phyloP scores from a whole-genome alignment of 2,888 invertebrate species.

The Clivina fossor region DNA sequence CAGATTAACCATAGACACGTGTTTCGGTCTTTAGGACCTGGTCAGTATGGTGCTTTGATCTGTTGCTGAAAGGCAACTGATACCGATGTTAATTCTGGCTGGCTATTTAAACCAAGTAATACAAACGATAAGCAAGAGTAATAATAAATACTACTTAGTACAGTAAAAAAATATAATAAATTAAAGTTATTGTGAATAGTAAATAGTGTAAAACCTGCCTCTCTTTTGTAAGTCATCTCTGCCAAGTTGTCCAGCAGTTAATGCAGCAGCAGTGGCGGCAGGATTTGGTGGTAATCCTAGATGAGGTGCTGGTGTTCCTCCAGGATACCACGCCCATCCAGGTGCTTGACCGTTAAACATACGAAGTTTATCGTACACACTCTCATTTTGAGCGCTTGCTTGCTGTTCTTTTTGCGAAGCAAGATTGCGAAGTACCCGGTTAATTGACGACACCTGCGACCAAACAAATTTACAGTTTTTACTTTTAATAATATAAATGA shows the following conservation, averaged over 20 bases:
- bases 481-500: too few relatives aligned
- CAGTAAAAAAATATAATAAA: too few relatives aligned
- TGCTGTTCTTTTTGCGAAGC: conserved; percentile 96
- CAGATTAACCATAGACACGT: too few relatives aligned
- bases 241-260: conserved; percentile 59
- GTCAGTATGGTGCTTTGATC: too few relatives aligned
- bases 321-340: conserved; percentile 86
- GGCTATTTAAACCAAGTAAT: too few relatives aligned
- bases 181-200: neutral
- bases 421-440: conserved; percentile 93
- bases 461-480: conserved; percentile 36
- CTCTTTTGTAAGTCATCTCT: conserved; percentile 75
- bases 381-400: conserved; percentile 78
- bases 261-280: conserved; percentile 50
- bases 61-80: too few relatives aligned
- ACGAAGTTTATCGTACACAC: conserved; percentile 90
- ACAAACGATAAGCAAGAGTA: too few relatives aligned
- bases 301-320: conserved; percentile 74
- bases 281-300: conserved; percentile 60
- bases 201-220: conserved; percentile 57
- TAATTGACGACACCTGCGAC: conserved; percentile 93
- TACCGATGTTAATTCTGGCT: too few relatives aligned
- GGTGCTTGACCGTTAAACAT: conserved; percentile 92
- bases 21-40: too few relatives aligned
- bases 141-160: too few relatives aligned